phyloP scores from a whole-genome alignment of 2,797 vertebrate species.

The Podarcis lilfordi region DNA sequence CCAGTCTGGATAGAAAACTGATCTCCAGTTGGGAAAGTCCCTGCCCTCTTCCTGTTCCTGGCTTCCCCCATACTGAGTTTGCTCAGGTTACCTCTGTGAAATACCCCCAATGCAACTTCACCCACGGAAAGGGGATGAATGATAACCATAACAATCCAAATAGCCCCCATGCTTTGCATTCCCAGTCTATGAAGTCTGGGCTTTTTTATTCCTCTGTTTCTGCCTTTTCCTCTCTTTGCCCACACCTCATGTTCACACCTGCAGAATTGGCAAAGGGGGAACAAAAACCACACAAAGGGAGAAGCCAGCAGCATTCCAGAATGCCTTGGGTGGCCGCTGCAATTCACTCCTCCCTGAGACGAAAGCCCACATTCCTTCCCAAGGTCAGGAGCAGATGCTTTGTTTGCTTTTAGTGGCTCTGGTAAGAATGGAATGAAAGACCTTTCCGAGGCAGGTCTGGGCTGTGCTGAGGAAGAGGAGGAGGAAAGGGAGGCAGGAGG shows the following conservation, averaged over 20 bases:
- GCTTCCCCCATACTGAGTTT: background rate
- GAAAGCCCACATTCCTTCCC: slow-evolving; percentile 30
- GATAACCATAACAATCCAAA: background rate
- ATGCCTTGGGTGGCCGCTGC: slow-evolving; percentile 27
- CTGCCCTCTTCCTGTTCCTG: background rate
- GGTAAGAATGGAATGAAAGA: slow-evolving; percentile 23
- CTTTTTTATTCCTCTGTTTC: background rate
- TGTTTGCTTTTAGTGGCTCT: slow-evolving; percentile 6
- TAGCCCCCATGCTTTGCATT: slow-evolving; percentile 19
- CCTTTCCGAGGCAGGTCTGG: background rate
- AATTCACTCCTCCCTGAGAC: background rate
- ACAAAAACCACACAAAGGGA: slow-evolving; percentile 22
- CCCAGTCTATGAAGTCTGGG: background rate
- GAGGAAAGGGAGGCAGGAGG: background rate
- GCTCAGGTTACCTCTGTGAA: background rate
- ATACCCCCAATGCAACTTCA: fast-evolving
- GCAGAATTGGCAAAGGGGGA: background rate
- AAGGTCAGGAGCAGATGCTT: slow-evolving; percentile 26
- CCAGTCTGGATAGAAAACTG: background rate
- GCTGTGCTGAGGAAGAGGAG: slow-evolving; percentile 19
- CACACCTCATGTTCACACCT: slow-evolving; percentile 29
- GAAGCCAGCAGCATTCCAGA: slow-evolving; percentile 12
- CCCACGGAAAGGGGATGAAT: background rate
- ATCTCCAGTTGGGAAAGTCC: background rate
- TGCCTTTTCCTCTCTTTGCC: background rate